Evolutionary conservation across 2,797 vertebrate species (phyloP).

Genomic region (Spea hammondii): DNA sequence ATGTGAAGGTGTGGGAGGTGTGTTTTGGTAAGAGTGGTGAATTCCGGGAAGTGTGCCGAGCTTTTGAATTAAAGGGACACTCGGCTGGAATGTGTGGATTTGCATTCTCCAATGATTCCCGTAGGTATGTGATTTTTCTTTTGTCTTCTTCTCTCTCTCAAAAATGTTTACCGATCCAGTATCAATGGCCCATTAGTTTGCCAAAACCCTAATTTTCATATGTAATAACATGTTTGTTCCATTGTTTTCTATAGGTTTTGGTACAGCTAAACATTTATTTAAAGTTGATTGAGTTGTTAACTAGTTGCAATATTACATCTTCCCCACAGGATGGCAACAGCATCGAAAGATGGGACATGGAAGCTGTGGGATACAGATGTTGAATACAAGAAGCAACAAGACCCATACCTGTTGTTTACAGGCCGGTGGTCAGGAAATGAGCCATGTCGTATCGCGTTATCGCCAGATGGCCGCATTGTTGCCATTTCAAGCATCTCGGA

Average conservation of each 20-base stretch:
- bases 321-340: slow-evolving; percentile 82
- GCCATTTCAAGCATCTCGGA: slow-evolving; percentile 75
- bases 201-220: too few species aligned
- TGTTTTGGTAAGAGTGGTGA: slow-evolving; percentile 86
- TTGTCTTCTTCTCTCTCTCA: not conserved
- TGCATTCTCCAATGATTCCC: slow-evolving; percentile 89
- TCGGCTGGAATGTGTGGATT: slow-evolving; percentile 82
- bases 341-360: slow-evolving; percentile 94
- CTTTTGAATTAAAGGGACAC: slow-evolving; percentile 94
- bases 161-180: not conserved
- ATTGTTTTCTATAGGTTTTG: not conserved
- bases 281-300: not conserved
- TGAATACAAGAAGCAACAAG: slow-evolving; percentile 94
- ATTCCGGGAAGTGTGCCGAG: slow-evolving; percentile 84
- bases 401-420: slow-evolving; percentile 85
- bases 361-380: slow-evolving; percentile 93
- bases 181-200: too few species aligned
- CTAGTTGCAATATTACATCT: not conserved
- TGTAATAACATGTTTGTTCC: too few species aligned
- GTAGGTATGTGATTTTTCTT: slow-evolving; percentile 57
- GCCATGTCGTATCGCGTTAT: slow-evolving; percentile 77
- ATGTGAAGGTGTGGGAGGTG: slow-evolving; percentile 96
- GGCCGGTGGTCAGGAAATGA: slow-evolving; percentile 69
- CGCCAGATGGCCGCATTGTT: slow-evolving; percentile 79
- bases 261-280: not conserved